These are phyloP conservation scores for Argyrosomus japonicus DNA, from an alignment of 2,113 vertebrate genomes.

Conservation along the genomic window DNA sequence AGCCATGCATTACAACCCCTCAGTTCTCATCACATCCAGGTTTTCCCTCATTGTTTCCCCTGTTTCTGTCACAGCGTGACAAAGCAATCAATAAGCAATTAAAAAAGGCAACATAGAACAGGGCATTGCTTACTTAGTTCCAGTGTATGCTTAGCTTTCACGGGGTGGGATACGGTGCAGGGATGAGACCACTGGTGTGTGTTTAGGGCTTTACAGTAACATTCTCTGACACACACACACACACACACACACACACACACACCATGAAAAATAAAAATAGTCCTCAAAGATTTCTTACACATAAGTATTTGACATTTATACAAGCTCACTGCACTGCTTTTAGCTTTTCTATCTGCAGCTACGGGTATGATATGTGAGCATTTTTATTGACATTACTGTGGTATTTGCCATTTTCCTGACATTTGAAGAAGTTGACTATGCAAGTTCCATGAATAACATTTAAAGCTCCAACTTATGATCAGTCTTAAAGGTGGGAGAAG, in stretches of 20 bases:
- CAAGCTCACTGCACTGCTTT: conserved; percentile 6
- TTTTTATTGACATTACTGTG: conserved; percentile 31
- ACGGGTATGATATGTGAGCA: neutral
- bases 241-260: neutral
- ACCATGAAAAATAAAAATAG: conserved; percentile 11
- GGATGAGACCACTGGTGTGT: conserved; percentile 9
- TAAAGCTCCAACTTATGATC: conserved; percentile 39
- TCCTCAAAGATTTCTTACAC: neutral
- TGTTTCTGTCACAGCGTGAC: conserved; percentile 68
- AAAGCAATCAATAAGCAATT: conserved; percentile 80
- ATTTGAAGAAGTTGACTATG: conserved; percentile 27
- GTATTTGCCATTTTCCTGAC: conserved; percentile 46
- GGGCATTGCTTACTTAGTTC: conserved; percentile 44
- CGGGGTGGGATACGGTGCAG: conserved; percentile 1
- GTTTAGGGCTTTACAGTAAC: neutral
- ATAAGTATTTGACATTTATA: conserved; percentile 10
- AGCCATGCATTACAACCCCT: conserved; percentile 51
- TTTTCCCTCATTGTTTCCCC: conserved; percentile 60
- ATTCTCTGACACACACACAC: neutral
- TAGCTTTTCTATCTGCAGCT: neutral
- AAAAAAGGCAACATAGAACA: conserved; percentile 65
- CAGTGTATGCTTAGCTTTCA: conserved; percentile 13
- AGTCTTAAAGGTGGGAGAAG: conserved; percentile 50
- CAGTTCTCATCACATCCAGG: conserved; percentile 61
- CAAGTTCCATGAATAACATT: conserved; percentile 43